phyloP scores from a whole-genome alignment of 2,797 vertebrate genomes.

The Anguilla marmorata region DNA sequence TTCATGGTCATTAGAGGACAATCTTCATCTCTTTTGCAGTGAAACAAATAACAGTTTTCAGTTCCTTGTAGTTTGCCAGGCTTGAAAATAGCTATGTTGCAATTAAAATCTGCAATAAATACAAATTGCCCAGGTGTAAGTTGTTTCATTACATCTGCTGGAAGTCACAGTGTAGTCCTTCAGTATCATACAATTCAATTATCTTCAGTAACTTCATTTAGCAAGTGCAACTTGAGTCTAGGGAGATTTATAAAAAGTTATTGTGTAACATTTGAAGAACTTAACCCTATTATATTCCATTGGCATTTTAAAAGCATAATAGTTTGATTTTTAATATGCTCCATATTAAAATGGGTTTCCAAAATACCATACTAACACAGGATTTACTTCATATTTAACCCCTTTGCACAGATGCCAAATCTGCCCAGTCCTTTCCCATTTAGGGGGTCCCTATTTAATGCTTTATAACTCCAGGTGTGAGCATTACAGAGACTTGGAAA shows the following conservation, averaged over 20 bases:
- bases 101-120: neutral
- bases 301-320: too few relatives aligned
- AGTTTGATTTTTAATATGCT: too few relatives aligned
- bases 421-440: too few relatives aligned
- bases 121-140: neutral
- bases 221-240: neutral
- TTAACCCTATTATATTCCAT: neutral
- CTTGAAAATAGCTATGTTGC: neutral
- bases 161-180: neutral
- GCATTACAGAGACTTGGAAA: too few relatives aligned
- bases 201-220: neutral
- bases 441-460: too few relatives aligned
- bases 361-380: too few relatives aligned
- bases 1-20: neutral
- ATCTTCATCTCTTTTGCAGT: constrained; percentile 4
- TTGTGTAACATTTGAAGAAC: neutral
- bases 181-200: neutral
- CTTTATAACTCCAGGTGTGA: too few relatives aligned
- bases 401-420: too few relatives aligned
- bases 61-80: neutral
- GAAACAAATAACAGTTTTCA: constrained; percentile 21
- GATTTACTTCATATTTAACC: too few relatives aligned
- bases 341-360: too few relatives aligned
- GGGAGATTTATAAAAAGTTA: neutral
- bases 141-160: neutral